These are phyloP conservation scores for Colletes latitarsis DNA, from an alignment of 1,140 invertebrate genomes.

Conservation along the genomic window DNA sequence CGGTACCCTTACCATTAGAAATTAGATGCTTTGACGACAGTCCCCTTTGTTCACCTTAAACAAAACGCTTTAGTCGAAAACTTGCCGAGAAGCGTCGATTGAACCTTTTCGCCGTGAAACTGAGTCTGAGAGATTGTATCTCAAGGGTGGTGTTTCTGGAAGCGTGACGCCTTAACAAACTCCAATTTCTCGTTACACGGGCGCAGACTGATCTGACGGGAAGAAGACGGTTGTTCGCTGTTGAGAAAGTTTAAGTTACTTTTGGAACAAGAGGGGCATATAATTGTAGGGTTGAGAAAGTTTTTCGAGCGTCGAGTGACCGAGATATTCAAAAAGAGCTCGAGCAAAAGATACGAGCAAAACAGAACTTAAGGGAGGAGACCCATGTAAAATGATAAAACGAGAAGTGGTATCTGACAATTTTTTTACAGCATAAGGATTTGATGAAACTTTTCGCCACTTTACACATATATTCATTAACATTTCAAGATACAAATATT, in stretches of 20 bases:
- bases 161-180: neutral
- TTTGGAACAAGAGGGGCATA: neutral
- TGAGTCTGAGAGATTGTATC: constrained; percentile 1
- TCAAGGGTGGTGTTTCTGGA: neutral
- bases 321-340: neutral
- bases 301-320: neutral
- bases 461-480: no score
- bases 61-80: neutral
- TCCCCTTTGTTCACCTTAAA: neutral
- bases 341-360: neutral
- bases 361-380: neutral
- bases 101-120: neutral
- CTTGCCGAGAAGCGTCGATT: neutral
- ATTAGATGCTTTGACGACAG: neutral
- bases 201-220: neutral
- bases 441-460: no score
- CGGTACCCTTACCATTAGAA: neutral
- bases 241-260: neutral
- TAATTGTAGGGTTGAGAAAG: neutral
- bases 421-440: no score
- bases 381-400: neutral
- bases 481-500: no score
- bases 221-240: neutral
- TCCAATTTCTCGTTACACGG: neutral
- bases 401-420: no score